These are phyloP conservation scores for Leptopilina myrica DNA, from an alignment of 2,888 invertebrate genomes.

Conservation along the genomic window DNA sequence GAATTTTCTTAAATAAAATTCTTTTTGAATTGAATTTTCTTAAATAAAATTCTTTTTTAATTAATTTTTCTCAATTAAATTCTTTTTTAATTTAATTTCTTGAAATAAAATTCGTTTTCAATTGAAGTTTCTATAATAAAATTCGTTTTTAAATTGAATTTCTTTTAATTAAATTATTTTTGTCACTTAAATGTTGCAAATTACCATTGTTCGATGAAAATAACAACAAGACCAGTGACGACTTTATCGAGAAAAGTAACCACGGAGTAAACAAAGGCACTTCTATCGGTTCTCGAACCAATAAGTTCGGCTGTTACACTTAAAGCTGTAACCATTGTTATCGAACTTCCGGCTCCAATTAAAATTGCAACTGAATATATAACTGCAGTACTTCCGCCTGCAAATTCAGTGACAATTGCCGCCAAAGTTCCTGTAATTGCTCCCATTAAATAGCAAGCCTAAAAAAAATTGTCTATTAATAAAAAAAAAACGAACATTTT, in stretches of 20 bases:
- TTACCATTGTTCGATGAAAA: constrained; percentile 89
- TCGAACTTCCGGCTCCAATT: constrained; percentile 88
- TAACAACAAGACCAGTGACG: constrained; percentile 91
- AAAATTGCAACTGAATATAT: constrained; percentile 79
- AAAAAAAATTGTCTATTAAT: constrained; percentile 42
- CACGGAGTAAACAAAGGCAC: constrained; percentile 94
- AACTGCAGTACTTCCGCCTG: constrained; percentile 71
- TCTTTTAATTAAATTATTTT: no score
- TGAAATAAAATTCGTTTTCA: not conserved
- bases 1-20: no score
- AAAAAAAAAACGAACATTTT: constrained; percentile 15
- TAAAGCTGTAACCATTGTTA: constrained; percentile 91
- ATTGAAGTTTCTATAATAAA: not conserved
- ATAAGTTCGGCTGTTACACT: constrained; percentile 94
- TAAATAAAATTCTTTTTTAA: no score
- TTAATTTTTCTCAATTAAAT: no score
- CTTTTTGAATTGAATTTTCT: no score
- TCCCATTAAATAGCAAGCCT: constrained; percentile 80
- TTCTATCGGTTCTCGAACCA: constrained; percentile 89
- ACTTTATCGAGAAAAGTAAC: constrained; percentile 96
- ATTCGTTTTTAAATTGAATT: no score
- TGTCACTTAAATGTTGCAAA: constrained; percentile 61
- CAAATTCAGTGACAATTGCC: constrained; percentile 71
- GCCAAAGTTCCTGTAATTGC: constrained; percentile 76
- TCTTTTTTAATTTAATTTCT: no score